A percentile compares a stretch with the other conserved stretches of the same genome.
These are phyloP conservation scores for Lucinisca nassula DNA, from an alignment of 2,888 invertebrate species.

Conservation along the genomic window DNA sequence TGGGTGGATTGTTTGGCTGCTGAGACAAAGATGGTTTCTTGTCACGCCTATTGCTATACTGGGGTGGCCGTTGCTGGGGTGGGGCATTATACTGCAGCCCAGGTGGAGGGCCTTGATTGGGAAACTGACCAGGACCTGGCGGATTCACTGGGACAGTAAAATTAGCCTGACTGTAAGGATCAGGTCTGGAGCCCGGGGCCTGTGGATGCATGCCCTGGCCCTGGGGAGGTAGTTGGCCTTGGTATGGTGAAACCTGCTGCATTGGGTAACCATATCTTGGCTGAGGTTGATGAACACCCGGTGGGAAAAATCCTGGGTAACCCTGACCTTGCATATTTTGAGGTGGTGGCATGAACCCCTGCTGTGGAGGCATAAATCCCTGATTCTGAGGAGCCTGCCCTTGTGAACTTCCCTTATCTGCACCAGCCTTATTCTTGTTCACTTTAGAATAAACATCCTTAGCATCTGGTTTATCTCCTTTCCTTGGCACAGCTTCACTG, in stretches of 20 bases:
- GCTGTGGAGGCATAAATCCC: not conserved
- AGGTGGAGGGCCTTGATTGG: slow-evolving; percentile 4
- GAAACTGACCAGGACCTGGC: slow-evolving; percentile 10
- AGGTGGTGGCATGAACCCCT: slow-evolving; percentile 23
- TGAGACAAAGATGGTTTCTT: not conserved
- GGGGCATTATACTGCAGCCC: not conserved
- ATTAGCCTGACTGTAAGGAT: slow-evolving; percentile 59
- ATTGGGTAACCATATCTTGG: slow-evolving; percentile 74
- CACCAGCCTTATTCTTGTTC: slow-evolving; percentile 34
- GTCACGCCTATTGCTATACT: slow-evolving; percentile 24
- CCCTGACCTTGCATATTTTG: slow-evolving; percentile 53
- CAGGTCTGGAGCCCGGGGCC: slow-evolving; percentile 30
- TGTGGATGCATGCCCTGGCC: not conserved
- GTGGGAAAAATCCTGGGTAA: slow-evolving; percentile 57
- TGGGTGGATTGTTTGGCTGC: slow-evolving; percentile 62
- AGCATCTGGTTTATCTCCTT: slow-evolving; percentile 35
- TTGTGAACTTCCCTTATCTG: slow-evolving; percentile 28
- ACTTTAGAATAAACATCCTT: slow-evolving; percentile 58
- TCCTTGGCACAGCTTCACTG: slow-evolving; percentile 33
- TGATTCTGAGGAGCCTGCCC: slow-evolving; percentile 27
- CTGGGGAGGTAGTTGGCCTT: slow-evolving; percentile 29
- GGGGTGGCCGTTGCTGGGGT: slow-evolving; percentile 13
- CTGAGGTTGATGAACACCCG: slow-evolving; percentile 73
- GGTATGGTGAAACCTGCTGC: slow-evolving; percentile 9
- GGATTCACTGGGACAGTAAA: slow-evolving; percentile 71